Evolutionary conservation across 2,888 invertebrate species (phyloP).

Genomic region (Allophyes oxyacanthae): DNA sequence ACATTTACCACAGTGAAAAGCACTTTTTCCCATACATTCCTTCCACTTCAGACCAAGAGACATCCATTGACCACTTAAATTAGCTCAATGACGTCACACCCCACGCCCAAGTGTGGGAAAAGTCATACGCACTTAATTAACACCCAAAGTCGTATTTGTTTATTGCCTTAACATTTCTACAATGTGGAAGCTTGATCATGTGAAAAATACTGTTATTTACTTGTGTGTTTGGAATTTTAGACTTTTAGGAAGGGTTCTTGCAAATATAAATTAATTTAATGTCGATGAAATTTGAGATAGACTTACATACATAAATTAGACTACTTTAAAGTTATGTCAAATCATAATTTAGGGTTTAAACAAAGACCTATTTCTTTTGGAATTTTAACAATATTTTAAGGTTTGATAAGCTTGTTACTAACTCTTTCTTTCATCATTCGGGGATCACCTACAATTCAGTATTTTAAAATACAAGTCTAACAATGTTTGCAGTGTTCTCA

Average conservation of each 20-base stretch:
- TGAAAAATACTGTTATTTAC: conserved; percentile 11
- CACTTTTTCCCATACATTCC: conserved; percentile 42
- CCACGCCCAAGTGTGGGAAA: conserved; percentile 73
- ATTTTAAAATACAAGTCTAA: conserved; percentile 5
- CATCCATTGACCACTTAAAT: conserved; percentile 57
- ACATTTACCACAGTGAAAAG: conserved; percentile 31
- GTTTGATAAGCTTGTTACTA: no score
- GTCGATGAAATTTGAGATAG: no score
- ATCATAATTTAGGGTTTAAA: no score
- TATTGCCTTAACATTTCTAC: conserved; percentile 56
- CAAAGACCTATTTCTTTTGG: no score
- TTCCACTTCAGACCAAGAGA: conserved; percentile 19
- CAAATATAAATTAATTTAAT: no score
- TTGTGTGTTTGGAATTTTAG: not conserved
- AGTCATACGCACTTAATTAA: conserved; percentile 67
- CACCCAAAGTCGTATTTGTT: conserved; percentile 68
- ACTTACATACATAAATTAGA: no score
- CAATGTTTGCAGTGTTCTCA: conserved; percentile 16
- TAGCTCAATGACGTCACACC: conserved; percentile 59
- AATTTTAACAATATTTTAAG: no score
- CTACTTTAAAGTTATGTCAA: no score
- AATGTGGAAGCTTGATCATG: conserved; percentile 19
- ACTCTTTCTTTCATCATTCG: no score
- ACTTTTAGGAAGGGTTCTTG: no score
- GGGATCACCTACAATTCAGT: no score